Base-by-base conservation (phyloP, 1,140 invertebrate species). In the Linepithema humile region DNA sequence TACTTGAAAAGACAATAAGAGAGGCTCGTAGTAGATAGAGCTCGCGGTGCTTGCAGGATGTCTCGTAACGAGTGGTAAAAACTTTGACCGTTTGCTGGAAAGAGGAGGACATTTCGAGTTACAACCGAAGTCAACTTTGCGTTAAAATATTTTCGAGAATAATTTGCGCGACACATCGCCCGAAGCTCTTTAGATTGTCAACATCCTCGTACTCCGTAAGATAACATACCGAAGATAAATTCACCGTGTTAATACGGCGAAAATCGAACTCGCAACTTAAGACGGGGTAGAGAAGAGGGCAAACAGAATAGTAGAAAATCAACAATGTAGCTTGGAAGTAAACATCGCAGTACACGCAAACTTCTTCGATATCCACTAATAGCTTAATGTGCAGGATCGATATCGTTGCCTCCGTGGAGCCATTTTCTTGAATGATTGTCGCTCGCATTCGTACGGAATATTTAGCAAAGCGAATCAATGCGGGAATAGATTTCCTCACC, bases 321-420 rank as follows among this genome's bases (percentile, higher is more conserved):
- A 64, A 77, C 73, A 48, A 65, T 65, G 40, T 48, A 65, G 15
- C 29, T 65, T 48, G 17, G 29, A 48, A 65, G 29, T 45, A 64
- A 75, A 64, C 73, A 17, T 48, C 40, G 40, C 17, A 45, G n/a
- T 62, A 60, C 40, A 75, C 40, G 40, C 59, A 2, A 64, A 77
- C 59, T 48, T 77, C 29, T 60, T 45, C 38, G 38, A n/a, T 77
- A 35, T 15, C 40, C 40, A 35, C n/a, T 65, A 77, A 77, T 64
- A 64, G 40, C 40, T 77, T 77, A 64, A 75, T 32, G 38, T 32
- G 26, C 20, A 48, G 12, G 29, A 12, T 65, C 59, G 59, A 77
- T 77, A 64, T 60, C 60, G 26, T 77, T 32, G 38, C n/a, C 43
- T 75, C 10, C 38, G 15, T 6, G 32, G 20, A 57, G 57, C 20